Base-by-base conservation (phyloP, 2,113 vertebrate genomes). In the Carassius auratus region DNA sequence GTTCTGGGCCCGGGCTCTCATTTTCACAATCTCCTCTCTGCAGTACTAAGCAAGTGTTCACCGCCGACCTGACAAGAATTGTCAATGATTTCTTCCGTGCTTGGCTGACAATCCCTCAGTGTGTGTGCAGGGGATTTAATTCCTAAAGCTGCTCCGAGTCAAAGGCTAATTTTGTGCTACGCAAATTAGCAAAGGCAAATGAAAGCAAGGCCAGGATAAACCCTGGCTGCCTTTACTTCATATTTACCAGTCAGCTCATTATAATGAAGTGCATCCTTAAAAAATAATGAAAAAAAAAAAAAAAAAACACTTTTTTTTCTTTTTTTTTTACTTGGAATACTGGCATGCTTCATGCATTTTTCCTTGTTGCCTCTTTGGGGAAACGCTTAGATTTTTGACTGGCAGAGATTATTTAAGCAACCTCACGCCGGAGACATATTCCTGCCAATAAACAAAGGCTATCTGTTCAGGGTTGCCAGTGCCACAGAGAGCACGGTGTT, bases 1-100 rank as follows among this genome's bases (percentile, higher is more conserved):
- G 33, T 93, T 89, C 89, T 88, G 87, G 71, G 59, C 91, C 66
- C 42, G 36, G 86, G 86, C 85, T 92, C 91, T 92, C 79, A 86
- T 92, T 93, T 90, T 88, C 89, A 82, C 93, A 94, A 94, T 95
- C 94, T 94, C 92, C 87, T 88, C 91, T 85, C 50, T 90, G 93
- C 93, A 94, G 93, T 90, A 92, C 79, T 84, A 81, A 92, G 92
- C 91, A 90, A 91, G 85, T 92, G 91, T 92, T 90, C 88, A 91
- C 86, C 85, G 85, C 87, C 89, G 91, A 90, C 92, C 93, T 94
- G 93, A 93, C 90, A 88, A 91, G 93, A 93, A 94, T 94, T 92
- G 91, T 91, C 93, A 94, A 94, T 94, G 93, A 93, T 93, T 93
- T 90, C 90, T 84, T 84, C 89, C 91, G 90, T 90, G 84, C 90